phyloP scores from a whole-genome alignment of 2,113 vertebrate genomes.

The Pristiophorus japonicus region DNA sequence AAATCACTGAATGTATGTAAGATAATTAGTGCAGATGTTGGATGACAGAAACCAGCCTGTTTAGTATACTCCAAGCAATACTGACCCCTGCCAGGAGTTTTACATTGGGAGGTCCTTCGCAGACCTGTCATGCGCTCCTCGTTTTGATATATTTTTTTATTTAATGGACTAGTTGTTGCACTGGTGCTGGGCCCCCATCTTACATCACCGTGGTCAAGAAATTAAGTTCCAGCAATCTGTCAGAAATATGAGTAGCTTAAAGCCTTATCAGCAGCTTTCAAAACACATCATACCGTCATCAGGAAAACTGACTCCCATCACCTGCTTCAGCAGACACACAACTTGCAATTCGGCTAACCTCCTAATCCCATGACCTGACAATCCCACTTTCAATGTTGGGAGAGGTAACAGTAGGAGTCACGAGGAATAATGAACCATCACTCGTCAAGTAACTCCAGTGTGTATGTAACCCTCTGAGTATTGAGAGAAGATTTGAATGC shows the following conservation, averaged over 20 bases:
- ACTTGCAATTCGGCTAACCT: background rate
- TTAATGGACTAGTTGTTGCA: background rate
- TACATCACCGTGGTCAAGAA: background rate
- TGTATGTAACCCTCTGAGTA: background rate
- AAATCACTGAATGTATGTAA: background rate
- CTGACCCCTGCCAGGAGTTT: background rate
- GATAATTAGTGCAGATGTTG: background rate
- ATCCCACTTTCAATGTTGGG: background rate
- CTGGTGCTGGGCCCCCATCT: background rate
- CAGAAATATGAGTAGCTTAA: background rate
- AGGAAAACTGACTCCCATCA: background rate
- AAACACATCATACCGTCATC: background rate
- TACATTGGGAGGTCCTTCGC: background rate
- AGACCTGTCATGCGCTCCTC: background rate
- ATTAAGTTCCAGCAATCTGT: background rate
- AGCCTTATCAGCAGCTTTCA: background rate
- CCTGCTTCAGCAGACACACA: background rate
- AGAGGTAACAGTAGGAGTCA: background rate
- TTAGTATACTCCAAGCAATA: background rate
- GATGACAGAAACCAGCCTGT: background rate
- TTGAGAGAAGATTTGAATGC: background rate
- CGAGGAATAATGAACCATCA: background rate
- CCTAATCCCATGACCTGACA: constrained; percentile 2
- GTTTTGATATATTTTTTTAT: background rate
- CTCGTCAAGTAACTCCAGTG: too few species aligned